Percentiles rank a stretch among this genome's conserved stretches.
Conservation (phyloP, 2,797 vertebrate genomes). For the Nasua narica region DNA sequence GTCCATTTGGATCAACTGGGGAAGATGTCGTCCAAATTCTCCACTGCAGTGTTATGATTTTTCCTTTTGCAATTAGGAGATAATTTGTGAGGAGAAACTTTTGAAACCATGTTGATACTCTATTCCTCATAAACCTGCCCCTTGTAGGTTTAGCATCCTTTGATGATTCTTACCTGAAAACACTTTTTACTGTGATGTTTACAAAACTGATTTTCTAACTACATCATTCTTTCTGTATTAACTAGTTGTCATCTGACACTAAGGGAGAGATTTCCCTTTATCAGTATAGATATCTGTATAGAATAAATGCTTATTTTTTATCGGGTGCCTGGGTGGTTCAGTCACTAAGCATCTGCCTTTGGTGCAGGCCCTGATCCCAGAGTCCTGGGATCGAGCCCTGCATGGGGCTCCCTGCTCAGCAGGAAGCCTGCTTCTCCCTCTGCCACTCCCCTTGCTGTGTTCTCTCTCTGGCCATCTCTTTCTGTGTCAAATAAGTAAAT, state of each 20-base stretch:
- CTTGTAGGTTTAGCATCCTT: not conserved
- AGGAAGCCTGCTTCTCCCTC: no score
- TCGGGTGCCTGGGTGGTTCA: no score
- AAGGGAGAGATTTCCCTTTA: not conserved
- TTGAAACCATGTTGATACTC: not conserved
- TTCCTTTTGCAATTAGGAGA: not conserved
- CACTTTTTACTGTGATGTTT: conserved; percentile 7
- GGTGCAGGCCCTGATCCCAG: no score
- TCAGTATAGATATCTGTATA: not conserved
- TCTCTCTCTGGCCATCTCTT: no score
- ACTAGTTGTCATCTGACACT: conserved; percentile 1
- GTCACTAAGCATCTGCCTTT: no score
- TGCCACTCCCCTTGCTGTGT: no score
- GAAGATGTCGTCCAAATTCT: not conserved
- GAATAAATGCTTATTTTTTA: not conserved
- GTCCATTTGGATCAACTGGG: not conserved
- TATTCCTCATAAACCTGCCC: not conserved
- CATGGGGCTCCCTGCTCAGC: no score
- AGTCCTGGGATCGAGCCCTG: no score
- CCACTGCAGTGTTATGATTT: not conserved
- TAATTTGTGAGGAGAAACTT: not conserved
- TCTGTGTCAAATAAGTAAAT: no score
- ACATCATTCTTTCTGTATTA: not conserved
- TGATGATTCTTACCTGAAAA: conserved; percentile 40
- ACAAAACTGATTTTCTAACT: not conserved